Base-by-base conservation (phyloP, 2,113 vertebrate species). In the Spermophilus dauricus region DNA sequence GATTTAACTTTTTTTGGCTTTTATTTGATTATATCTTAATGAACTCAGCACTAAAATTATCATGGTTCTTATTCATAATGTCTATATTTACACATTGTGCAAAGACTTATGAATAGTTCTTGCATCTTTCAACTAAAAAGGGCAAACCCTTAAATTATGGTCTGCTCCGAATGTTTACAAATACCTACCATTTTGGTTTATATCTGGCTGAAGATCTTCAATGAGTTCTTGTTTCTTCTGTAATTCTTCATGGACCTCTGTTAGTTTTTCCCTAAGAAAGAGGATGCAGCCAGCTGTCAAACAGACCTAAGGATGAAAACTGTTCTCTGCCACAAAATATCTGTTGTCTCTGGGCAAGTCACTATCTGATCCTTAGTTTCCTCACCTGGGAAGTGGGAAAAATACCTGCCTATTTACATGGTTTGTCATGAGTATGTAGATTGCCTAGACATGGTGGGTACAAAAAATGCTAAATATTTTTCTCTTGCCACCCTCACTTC, bases 211-310 rank as follows among this genome's bases (percentile, higher is more conserved):
- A 14, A 99, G 99, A 94, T 99, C 99, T 98, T 99, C 99, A 97
- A 99, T 99, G 92, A 99, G 98, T 97, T 99, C 99, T 96, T 99
- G 99, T 96, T 99, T 99, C 98, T 99, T 99, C 99, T 99, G 99
- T 89, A 99, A 98, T 98, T 99, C 99, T 96, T 99, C 99, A 94
- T 99, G 99, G 93, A 99, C 99, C 96, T 99, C 99, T 2, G 99
- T 99, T 94, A 99, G 86, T 95, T 99, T 99, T 73, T 99, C 99
- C 99, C 99, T 99, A 89, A 34, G 77, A 96, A 93, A 97, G 20
- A 96, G 85, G 34, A 97, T 56, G 70, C 51, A 83, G 78, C 89
- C 83, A 94, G 73, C 45, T 76, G 56, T 92, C 65, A 96, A 83
- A 94, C 8, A 91, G 34, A 97, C 8, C 26, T 93, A 78, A 89